Base-by-base conservation (phyloP, 2,113 vertebrate species). In the Axis porcinus region DNA sequence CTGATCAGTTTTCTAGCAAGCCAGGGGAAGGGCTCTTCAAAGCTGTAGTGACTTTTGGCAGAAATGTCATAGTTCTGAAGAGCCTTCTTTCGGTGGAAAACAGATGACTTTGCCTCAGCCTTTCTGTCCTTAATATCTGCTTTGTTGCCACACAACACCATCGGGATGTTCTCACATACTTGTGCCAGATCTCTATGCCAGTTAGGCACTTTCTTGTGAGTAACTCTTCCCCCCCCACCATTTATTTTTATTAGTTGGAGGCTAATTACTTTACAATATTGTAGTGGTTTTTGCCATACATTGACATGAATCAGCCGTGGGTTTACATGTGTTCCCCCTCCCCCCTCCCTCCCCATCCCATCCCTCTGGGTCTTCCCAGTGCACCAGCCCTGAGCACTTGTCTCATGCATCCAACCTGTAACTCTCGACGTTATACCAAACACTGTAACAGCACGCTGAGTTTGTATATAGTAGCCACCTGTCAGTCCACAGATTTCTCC, bases 21-120 rank as follows among this genome's bases (percentile, higher is more conserved):
- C 99, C 99, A 99, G 98, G 99, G 99, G 99, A 99, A 99, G 76
- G 99, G 99, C 99, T 99, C 99, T 98, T 99, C 99, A 91, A 99
- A 99, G 98, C 99, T 99, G 99, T 5, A 36, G 64, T 70, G 11
- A 70, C n/a, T 70, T 70, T 70, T 36, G 64, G n/a, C n/a, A 70
- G n/a, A 70, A 70, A 36, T 36, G 17, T 70, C n/a, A 23, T 36
- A 12, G 19, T 36, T 12, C 64, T 36, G 64, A 70, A 36, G 17
- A 70, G 17, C 36, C n/a, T 70, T 36, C 64, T 70, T 70, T 70
- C 1, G 4, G n/a, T 36, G 19, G n/a, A 70, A 70, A n/a, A 19
- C 64, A 36, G 33, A 21, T 70, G n/a, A 70, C 64, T 70, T 70
- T 23, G 17, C 64, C 64, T 70, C 64, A 70, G 0, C n/a, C 9